Conservation (phyloP, 2,797 vertebrate species). For the Malacoctenus gilli region DNA sequence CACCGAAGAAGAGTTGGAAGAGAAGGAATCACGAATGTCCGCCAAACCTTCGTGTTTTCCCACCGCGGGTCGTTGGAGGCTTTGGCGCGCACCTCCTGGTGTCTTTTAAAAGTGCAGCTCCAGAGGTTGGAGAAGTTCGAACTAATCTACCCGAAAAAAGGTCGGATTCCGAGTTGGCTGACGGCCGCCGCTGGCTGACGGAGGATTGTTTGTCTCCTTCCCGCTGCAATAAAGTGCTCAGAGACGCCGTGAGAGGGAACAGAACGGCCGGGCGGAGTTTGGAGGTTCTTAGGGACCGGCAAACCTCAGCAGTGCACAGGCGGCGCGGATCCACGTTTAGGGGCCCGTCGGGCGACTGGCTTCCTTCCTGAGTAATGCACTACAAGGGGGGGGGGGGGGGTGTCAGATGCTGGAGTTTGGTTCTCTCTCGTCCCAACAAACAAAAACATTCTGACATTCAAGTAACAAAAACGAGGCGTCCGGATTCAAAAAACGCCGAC, state of each 20-base stretch:
- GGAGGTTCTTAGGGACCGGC: background rate
- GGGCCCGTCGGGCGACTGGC: conserved; percentile 45
- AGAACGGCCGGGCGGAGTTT: conserved; percentile 8
- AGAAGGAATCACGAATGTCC: too few species aligned
- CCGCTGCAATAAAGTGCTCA: conserved; percentile 81
- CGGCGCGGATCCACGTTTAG: conserved; percentile 8
- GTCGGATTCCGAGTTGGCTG: too few species aligned
- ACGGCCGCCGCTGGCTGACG: conserved; percentile 58
- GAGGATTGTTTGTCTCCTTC: conserved; percentile 67
- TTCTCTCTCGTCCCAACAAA: conserved; percentile 35
- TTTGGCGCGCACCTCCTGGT: conserved; percentile 38
- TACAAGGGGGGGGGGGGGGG: background rate
- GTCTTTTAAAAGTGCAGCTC: conserved; percentile 31
- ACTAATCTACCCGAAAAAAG: too few species aligned
- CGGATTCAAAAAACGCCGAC: conserved; percentile 22
- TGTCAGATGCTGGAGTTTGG: conserved; percentile 1
- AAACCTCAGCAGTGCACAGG: conserved; percentile 36
- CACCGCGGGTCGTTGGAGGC: too few species aligned
- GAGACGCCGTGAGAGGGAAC: conserved; percentile 66
- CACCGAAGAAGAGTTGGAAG: too few species aligned
- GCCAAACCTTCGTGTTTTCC: too few species aligned
- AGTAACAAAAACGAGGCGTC: conserved; percentile 29
- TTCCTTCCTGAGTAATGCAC: conserved; percentile 41
- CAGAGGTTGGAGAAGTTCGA: background rate
- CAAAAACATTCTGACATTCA: conserved; percentile 23